Base-by-base conservation (phyloP, 23 tunicate species). In the Halocynthia roretzi region DNA sequence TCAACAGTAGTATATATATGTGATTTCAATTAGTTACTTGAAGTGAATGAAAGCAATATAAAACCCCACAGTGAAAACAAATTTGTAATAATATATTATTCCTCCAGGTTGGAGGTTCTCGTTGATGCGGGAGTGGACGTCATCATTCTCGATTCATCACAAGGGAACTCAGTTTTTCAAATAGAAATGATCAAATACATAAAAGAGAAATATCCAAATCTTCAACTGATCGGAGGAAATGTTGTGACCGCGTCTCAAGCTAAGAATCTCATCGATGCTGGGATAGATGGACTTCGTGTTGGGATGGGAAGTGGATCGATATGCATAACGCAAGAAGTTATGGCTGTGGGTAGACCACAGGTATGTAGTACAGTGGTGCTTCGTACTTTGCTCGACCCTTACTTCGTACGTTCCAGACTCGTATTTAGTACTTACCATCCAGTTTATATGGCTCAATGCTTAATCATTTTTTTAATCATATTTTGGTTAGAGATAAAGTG, bases 331-430 rank as follows among this genome's bases (percentile, higher is more conserved):
- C 98, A 93, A 81, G 93, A 93, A 93, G 93, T 94, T 68, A 87
- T 88, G 91, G 99, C 99, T n/a, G 99, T 94, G 11, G 99, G 99
- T 1, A 64, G 99, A 52, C 99, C 99, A 10, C 99, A 74, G 78
- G 78, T 74, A 53, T 11, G 70, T 40, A 2, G 70, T 0, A 14
- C 63, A 14, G 15, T 14, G 15, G 44, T 31, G 4, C 44, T 31
- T 31, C 44, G 4, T 31, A 31, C 44, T 31, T 31, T n/a, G n/a
- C n/a, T n/a, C n/a, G n/a, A n/a, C n/a, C n/a, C n/a, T n/a, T n/a
- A n/a, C 44, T 31, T 31, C 44, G 4, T 31, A 31, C 44, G 1
- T 31, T 31, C 4, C 44, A 31, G 2, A 31, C 44, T 31, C 4
- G 44, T 31, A 31, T 31, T 1, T 31, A 31, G 4, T 31, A 31